Base-by-base conservation (phyloP, 2,113 vertebrate species). In the Charadrius vociferus region DNA sequence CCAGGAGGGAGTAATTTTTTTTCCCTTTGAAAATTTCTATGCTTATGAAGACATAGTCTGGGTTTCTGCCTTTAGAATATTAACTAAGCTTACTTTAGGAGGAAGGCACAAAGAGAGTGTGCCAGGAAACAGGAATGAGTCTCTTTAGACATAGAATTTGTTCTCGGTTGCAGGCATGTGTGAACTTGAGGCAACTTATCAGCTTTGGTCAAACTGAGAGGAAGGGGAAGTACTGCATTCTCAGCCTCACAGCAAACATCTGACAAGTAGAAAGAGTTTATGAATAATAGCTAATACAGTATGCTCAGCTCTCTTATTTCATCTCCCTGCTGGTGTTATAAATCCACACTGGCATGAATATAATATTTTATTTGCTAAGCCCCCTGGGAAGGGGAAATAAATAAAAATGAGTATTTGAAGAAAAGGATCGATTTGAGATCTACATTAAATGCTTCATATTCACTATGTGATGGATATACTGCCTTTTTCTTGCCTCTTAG, bases 391-490 rank as follows among this genome's bases (percentile, higher is more conserved):
- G 62, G 29, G 11, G 66, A 96, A 97, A 97, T 96, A 96, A 97
- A 97, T 96, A 97, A 97, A 97, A 96, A 95, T 77, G 87, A 94
- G 30, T 92, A 93, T 93, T 96, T 93, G 49, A 85, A 29, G 61
- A 41, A 88, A 96, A 91, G 49, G 49, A 95, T 95, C 8, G 6
- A 97, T 96, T 91, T 66, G 73, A 91, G 41, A 92, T 94, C 93
- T 96, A 61, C 86, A 63, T 91, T 80, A 95, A 96, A 89, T 59
- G 23, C 70, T 93, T 85, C 53, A 10, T 77, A 90, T 95, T 96
- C 72, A 61, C 34, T 26, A 34, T 59, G 58, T 97, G 96, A 97
- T 90, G 29, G 61, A 96, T 97, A 89, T 49, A 95, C 43, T 85
- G 41, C 39, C 62, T 85, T 53, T 72, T 74, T 56, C 80, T 84